phyloP scores from a whole-genome alignment of 2,113 vertebrate genomes.

The human (Homo sapiens) region DNA sequence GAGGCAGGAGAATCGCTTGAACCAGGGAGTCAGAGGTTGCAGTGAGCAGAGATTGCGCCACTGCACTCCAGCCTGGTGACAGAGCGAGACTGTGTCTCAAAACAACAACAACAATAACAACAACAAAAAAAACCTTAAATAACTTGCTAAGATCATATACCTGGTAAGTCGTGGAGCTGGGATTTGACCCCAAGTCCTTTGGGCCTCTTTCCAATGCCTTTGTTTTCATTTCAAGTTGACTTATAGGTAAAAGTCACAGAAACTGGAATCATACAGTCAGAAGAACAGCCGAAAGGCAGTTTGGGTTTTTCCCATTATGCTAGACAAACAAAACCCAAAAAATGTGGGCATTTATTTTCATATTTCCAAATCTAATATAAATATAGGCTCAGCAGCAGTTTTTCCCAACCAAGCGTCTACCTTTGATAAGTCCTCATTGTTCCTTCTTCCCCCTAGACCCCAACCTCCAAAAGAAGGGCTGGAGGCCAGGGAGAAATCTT shows the following conservation, averaged over 20 bases:
- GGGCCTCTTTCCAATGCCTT: not conserved
- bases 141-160: not conserved
- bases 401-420: not conserved
- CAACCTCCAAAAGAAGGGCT: not conserved
- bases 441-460: not conserved
- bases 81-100: too few species aligned
- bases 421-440: not conserved
- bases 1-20: too few species aligned
- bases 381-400: not conserved
- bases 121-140: not conserved
- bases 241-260: slow-evolving; percentile 7
- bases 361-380: not conserved
- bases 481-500: not conserved
- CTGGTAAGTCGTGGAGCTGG: not conserved
- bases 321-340: not conserved
- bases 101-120: too few species aligned
- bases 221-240: slow-evolving; percentile 41
- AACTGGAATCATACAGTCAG: not conserved
- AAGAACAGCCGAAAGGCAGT: not conserved
- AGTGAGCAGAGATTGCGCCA: too few species aligned
- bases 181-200: not conserved
- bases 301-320: not conserved
- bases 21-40: too few species aligned
- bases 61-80: too few species aligned
- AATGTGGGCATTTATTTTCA: not conserved